phyloP scores from a whole-genome alignment of 2,888 invertebrate species.

The Ophonus ardosiacus region DNA sequence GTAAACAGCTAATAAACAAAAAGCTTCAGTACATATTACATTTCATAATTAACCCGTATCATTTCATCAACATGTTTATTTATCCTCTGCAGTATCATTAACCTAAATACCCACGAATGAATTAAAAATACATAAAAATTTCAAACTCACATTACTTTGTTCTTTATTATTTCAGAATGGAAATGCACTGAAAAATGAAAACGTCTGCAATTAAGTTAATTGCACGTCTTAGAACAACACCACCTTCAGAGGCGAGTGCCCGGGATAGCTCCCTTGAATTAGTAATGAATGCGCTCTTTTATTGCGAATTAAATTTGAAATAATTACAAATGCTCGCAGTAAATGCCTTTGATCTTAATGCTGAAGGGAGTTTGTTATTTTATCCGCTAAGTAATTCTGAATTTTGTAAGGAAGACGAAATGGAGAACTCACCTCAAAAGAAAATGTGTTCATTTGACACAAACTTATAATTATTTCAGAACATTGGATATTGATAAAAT shows the following conservation, averaged over 20 bases:
- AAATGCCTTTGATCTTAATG: slow-evolving; percentile 32
- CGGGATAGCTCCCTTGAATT: slow-evolving; percentile 24
- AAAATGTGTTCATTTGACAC: too few species aligned
- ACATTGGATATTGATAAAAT: too few species aligned
- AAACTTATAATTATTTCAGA: too few species aligned
- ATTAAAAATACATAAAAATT: slow-evolving; percentile 49
- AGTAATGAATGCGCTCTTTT: slow-evolving; percentile 49
- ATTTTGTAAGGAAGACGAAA: background rate
- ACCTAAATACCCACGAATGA: slow-evolving; percentile 12
- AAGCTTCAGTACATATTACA: background rate
- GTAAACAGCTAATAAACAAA: background rate
- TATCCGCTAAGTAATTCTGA: slow-evolving; percentile 12
- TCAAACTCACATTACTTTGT: slow-evolving; percentile 24
- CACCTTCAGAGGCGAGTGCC: background rate
- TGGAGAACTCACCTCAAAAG: too few species aligned
- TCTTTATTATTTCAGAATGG: slow-evolving; percentile 23
- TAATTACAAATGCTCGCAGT: slow-evolving; percentile 30
- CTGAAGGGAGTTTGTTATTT: slow-evolving; percentile 12
- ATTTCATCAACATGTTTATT: background rate
- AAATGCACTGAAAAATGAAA: slow-evolving; percentile 54
- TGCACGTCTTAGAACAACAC: slow-evolving; percentile 49
- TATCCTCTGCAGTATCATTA: slow-evolving; percentile 14
- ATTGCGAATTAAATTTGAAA: slow-evolving; percentile 53
- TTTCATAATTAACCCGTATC: background rate
- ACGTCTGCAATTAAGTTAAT: slow-evolving; percentile 53